Conservation (phyloP, 1,140 invertebrate genomes). For the Papilio machaon region DNA sequence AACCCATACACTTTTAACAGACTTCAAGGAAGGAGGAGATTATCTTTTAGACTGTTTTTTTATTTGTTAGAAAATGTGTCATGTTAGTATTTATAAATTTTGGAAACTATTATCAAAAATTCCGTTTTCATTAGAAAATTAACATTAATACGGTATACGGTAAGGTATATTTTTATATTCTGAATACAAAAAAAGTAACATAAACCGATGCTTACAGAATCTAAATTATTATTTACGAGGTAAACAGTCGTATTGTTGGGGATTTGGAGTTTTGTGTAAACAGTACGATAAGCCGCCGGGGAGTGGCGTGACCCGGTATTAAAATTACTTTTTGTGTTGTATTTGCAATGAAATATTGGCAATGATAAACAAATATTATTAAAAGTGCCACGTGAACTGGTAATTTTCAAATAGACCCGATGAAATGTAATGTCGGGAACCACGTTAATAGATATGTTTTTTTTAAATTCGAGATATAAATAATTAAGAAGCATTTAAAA, state of each 20-base stretch:
- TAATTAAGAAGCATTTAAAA: too few species aligned
- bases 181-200: slow-evolving; percentile 37
- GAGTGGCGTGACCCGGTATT: slow-evolving; percentile 52
- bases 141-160: not conserved
- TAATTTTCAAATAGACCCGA: not conserved
- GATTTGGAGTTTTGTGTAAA: slow-evolving; percentile 61
- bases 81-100: too few species aligned
- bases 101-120: not conserved
- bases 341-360: slow-evolving; percentile 24
- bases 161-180: not conserved
- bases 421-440: not conserved
- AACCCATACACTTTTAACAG: too few species aligned
- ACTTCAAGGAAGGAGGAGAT: too few species aligned
- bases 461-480: too few species aligned
- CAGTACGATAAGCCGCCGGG: slow-evolving; percentile 54
- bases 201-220: slow-evolving; percentile 51
- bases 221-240: slow-evolving; percentile 64
- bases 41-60: too few species aligned
- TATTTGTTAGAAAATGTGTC: too few species aligned
- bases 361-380: slow-evolving; percentile 34
- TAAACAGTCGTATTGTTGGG: slow-evolving; percentile 57
- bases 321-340: slow-evolving; percentile 36
- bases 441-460: not conserved
- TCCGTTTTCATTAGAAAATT: slow-evolving; percentile 20
- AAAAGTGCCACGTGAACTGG: slow-evolving; percentile 1